These are phyloP conservation scores for Thelaira solivaga DNA, from an alignment of 2,888 invertebrate genomes.

Conservation along the genomic window DNA sequence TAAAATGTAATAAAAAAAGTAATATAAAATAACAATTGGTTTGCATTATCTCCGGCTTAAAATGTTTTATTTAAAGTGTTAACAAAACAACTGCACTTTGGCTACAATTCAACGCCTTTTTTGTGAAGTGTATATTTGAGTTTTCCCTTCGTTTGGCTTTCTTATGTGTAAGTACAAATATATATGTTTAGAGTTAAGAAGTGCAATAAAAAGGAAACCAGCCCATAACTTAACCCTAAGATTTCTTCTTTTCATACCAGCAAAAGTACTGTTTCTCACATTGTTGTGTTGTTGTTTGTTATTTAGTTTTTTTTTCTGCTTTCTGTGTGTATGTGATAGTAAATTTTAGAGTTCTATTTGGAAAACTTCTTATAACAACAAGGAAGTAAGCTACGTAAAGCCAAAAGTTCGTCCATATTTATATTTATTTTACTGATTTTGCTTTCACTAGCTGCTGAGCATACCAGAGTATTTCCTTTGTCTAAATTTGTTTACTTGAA, in stretches of 20 bases:
- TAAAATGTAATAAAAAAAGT: no score
- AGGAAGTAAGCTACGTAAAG: constrained; percentile 59
- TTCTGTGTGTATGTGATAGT: constrained; percentile 14
- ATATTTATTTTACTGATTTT: constrained; percentile 31
- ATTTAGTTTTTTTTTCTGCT: constrained; percentile 32
- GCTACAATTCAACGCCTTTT: constrained; percentile 63
- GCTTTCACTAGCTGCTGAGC: neutral
- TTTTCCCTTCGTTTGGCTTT: constrained; percentile 12
- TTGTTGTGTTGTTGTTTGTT: constrained; percentile 33
- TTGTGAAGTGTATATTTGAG: constrained; percentile 2
- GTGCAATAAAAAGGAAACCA: constrained; percentile 26
- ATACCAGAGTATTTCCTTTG: constrained; percentile 9
- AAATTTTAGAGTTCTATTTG: constrained; percentile 52
- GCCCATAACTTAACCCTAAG: constrained; percentile 52
- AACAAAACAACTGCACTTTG: constrained; percentile 61
- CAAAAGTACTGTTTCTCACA: neutral
- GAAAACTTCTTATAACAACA: constrained; percentile 53
- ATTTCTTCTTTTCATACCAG: neutral
- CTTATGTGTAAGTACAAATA: neutral
- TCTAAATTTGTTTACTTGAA: neutral
- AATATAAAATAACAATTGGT: constrained; percentile 47
- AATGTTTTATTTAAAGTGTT: constrained; percentile 60
- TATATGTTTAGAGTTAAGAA: neutral
- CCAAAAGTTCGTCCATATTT: constrained; percentile 48
- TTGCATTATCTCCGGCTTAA: constrained; percentile 54